These are phyloP conservation scores for Panonychus citri DNA, from an alignment of 1,140 invertebrate species.

Conservation along the genomic window DNA sequence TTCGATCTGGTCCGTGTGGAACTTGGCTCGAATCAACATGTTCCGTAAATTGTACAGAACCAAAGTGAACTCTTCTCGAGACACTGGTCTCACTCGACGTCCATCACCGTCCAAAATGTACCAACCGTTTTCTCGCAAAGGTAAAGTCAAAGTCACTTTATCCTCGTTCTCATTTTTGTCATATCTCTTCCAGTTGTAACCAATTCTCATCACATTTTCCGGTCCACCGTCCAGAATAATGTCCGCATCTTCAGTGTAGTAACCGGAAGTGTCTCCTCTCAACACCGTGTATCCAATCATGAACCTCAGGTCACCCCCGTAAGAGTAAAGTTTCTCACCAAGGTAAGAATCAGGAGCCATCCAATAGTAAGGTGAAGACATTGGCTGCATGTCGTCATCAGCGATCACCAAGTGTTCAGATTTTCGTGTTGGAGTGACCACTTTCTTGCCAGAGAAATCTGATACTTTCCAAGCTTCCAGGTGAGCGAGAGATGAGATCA, in stretches of 20 bases:
- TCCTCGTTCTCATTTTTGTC: slow-evolving; percentile 24
- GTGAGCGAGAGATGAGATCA: background rate
- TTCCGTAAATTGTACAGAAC: slow-evolving; percentile 53
- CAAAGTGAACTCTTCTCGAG: slow-evolving; percentile 51
- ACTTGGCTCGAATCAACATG: slow-evolving; percentile 65
- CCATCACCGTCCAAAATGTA: slow-evolving; percentile 34
- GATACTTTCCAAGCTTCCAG: slow-evolving; percentile 22
- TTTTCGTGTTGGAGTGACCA: slow-evolving; percentile 17
- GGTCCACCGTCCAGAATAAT: slow-evolving; percentile 48
- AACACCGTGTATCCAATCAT: slow-evolving; percentile 53
- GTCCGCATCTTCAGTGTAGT: slow-evolving; percentile 55
- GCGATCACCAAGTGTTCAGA: slow-evolving; percentile 19
- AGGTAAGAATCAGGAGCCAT: slow-evolving; percentile 40
- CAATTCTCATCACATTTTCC: slow-evolving; percentile 27
- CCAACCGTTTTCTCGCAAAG: slow-evolving; percentile 44
- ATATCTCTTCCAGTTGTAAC: slow-evolving; percentile 35
- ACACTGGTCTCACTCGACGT: slow-evolving; percentile 29
- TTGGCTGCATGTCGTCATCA: slow-evolving; percentile 32
- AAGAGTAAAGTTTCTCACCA: slow-evolving; percentile 38
- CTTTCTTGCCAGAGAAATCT: slow-evolving; percentile 18
- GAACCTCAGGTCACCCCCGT: slow-evolving; percentile 56
- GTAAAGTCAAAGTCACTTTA: slow-evolving; percentile 30
- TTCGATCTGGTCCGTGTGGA: slow-evolving; percentile 79
- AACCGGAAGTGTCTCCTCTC: slow-evolving; percentile 64
- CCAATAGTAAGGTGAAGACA: slow-evolving; percentile 62